Conservation (phyloP, 2,113 vertebrate genomes). For the Microtus montanus region DNA sequence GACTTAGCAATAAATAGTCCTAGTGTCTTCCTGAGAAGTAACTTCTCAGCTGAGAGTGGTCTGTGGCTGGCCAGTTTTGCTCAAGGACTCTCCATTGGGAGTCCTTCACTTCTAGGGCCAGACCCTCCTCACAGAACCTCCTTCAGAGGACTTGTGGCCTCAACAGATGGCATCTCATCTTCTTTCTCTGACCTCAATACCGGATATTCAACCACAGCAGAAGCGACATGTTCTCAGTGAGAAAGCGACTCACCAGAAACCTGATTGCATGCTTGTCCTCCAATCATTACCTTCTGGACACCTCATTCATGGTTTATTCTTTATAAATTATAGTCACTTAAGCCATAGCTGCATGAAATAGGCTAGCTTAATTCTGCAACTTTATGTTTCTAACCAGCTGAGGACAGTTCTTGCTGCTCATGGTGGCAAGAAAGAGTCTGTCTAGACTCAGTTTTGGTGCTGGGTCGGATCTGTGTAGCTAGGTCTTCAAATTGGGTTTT, state of each 20-base stretch:
- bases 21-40: neutral
- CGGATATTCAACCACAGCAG: neutral
- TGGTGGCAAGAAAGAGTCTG: neutral
- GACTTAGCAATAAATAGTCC: neutral
- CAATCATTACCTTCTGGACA: neutral
- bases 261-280: neutral
- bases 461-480: neutral
- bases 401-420: neutral
- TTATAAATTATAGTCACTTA: neutral
- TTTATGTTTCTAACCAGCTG: neutral
- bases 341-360: neutral
- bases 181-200: neutral
- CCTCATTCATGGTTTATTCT: neutral
- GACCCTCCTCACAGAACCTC: neutral
- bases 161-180: neutral
- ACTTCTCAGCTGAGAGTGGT: neutral
- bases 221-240: neutral
- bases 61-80: neutral
- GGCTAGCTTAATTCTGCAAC: neutral
- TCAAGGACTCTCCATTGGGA: neutral
- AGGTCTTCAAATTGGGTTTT: neutral
- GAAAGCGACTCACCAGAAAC: neutral
- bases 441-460: neutral
- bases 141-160: neutral
- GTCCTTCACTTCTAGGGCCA: neutral